phyloP scores from a whole-genome alignment of 2,113 vertebrate species.

The Delphinapterus leucas region DNA sequence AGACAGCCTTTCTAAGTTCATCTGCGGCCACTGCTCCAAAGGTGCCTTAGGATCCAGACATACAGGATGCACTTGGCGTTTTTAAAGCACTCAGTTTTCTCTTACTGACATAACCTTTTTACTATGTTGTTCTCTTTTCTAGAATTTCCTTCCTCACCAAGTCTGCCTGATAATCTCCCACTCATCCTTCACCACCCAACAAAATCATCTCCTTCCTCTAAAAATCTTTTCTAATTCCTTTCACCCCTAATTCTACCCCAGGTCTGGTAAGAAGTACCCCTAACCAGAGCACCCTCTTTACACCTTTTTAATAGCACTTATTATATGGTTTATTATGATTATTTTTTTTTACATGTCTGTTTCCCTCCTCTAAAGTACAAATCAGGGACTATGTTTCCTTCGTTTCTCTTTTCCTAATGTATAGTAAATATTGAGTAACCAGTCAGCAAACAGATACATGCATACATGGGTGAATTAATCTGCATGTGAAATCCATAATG shows the following conservation, averaged over 20 bases:
- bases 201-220: not conserved
- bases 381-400: not conserved
- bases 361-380: not conserved
- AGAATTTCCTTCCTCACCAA: not conserved
- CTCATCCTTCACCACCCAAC: not conserved
- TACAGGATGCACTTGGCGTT: not conserved
- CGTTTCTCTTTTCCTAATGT: not conserved
- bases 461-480: not conserved
- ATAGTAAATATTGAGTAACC: not conserved
- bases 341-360: not conserved
- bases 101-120: not conserved
- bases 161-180: not conserved
- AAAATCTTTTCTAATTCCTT: not conserved
- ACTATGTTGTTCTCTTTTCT: not conserved
- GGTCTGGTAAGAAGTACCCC: accelerated
- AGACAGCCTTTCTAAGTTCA: not conserved
- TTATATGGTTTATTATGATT: not conserved
- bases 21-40: not conserved
- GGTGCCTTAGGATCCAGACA: not conserved
- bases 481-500: not conserved
- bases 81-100: not conserved
- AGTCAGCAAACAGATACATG: not conserved
- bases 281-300: not conserved
- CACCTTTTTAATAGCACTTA: not conserved
- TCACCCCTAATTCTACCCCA: not conserved